Base-by-base conservation (phyloP, 92 coral and sea anemone species). In the Paragorgia papillata region DNA sequence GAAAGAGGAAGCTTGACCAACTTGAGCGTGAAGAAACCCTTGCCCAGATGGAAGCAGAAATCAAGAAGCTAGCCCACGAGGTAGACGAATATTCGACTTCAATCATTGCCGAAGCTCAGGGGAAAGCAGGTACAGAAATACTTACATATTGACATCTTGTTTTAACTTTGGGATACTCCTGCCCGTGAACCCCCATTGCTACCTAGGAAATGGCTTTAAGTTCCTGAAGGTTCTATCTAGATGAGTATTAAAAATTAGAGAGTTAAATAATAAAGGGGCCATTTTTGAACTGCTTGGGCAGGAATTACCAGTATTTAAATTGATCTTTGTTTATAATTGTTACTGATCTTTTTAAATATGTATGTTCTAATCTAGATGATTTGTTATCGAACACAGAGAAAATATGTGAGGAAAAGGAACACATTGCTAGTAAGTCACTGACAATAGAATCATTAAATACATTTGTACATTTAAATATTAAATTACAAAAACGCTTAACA, bases 371-470 rank as follows among this genome's bases (percentile, higher is more conserved):
- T 51, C 20, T 51, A 51, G 58, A 51, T 51, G 58, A 51, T 22
- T 17, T 51, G 58, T 51, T 51, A 22, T 51, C 58, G 21, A 51
- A 7, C 58, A 17, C 58, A 51, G 26, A 3, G 19, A 51, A 51
- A 51, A 17, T 17, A 51, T 51, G 58, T 17, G 26, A 51, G 58
- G 58, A 51, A 51, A 51, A 51, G 26, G 58, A 51, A 51, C 20
- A 51, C 58, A 22, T 22, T 51, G 58, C 58, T 19, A 51, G 58
- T 51, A 51, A 51, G 58, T 51, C 58, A 37, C 43, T 37, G 43
- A 37, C 43, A 37, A 37, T 37, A 37, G 12, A 37, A 4, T 37
- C 43, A 37, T 37, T 37, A 37, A 37, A 37, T 37, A 37, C n/a
- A 37, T 37, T 4, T 4, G 43, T 37, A 37, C 43, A 37, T 37